These are phyloP conservation scores for Tinea semifulvella DNA, from an alignment of 2,888 invertebrate species.

Conservation along the genomic window DNA sequence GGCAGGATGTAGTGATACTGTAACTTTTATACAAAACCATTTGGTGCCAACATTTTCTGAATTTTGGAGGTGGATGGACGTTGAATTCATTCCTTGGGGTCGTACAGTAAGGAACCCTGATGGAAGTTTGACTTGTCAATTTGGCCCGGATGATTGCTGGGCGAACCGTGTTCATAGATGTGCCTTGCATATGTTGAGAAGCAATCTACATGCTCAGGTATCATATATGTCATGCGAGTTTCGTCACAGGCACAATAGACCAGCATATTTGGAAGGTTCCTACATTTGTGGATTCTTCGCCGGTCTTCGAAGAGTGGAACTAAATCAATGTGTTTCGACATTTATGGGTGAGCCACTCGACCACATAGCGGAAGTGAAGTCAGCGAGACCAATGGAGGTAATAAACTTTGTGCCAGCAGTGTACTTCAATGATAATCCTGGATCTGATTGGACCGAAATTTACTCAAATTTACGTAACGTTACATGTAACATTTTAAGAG, in stretches of 20 bases:
- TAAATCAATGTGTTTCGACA: conserved; percentile 37
- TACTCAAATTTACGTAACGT: conserved; percentile 18
- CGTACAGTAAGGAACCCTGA: conserved; percentile 31
- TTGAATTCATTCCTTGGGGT: conserved; percentile 56
- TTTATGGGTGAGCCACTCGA: conserved; percentile 34
- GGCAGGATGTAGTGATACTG: conserved; percentile 43
- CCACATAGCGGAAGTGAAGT: conserved; percentile 29
- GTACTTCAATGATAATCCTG: conserved; percentile 37
- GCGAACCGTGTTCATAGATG: conserved; percentile 53
- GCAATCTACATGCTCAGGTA: conserved; percentile 38
- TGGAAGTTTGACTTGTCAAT: conserved; percentile 38
- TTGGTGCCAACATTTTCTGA: conserved; percentile 33
- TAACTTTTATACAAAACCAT: conserved; percentile 32
- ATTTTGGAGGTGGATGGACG: conserved; percentile 37
- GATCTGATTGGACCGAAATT: conserved; percentile 25
- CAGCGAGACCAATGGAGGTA: conserved; percentile 28
- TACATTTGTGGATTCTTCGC: conserved; percentile 34
- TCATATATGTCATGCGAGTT: conserved; percentile 52
- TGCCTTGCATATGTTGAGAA: conserved; percentile 33
- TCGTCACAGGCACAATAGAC: conserved; percentile 25
- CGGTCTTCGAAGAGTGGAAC: conserved; percentile 26
- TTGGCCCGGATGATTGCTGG: conserved; percentile 41
- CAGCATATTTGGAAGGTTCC: conserved; percentile 29
- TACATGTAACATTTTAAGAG: conserved; percentile 41
- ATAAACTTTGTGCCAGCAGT: conserved; percentile 43